Conservation (phyloP, 1,140 invertebrate genomes). For the Drosophila kanapiae region DNA sequence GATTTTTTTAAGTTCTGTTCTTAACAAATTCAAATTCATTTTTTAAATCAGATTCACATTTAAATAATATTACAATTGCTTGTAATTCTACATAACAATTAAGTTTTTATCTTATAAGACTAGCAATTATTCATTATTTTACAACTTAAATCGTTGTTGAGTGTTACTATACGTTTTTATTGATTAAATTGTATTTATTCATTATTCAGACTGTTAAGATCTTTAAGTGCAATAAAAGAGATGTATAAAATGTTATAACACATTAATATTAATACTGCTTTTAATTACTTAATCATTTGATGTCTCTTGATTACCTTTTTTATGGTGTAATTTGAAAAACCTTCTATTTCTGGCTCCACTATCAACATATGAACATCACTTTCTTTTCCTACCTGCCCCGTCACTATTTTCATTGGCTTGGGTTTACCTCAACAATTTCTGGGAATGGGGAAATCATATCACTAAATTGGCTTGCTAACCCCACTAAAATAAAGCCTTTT, state of each 20-base stretch:
- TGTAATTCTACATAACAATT: too few relatives aligned
- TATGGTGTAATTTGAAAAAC: too few relatives aligned
- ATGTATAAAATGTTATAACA: neutral
- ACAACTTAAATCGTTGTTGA: neutral
- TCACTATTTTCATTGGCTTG: conserved; percentile 13
- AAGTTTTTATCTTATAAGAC: too few relatives aligned
- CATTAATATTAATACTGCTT: neutral
- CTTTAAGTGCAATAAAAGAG: neutral
- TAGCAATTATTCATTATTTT: neutral
- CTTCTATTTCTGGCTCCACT: neutral
- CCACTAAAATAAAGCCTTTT: conserved; percentile 39
- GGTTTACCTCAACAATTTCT: conserved; percentile 49
- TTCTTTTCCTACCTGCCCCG: neutral
- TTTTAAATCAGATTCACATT: neutral
- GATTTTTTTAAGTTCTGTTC: neutral
- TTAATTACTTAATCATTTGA: conserved; percentile 8
- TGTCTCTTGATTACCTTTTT: neutral
- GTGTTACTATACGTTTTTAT: neutral
- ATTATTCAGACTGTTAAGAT: neutral
- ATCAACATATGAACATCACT: neutral
- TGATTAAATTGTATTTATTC: conserved; percentile 8
- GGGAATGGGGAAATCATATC: conserved; percentile 41
- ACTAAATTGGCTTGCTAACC: conserved; percentile 35
- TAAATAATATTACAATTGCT: neutral
- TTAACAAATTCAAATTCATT: neutral